Percentiles rank a stretch among this genome's conserved stretches.
These are phyloP conservation scores for Diachasmimorpha longicaudata DNA, from an alignment of 1,140 invertebrate genomes.

Conservation along the genomic window DNA sequence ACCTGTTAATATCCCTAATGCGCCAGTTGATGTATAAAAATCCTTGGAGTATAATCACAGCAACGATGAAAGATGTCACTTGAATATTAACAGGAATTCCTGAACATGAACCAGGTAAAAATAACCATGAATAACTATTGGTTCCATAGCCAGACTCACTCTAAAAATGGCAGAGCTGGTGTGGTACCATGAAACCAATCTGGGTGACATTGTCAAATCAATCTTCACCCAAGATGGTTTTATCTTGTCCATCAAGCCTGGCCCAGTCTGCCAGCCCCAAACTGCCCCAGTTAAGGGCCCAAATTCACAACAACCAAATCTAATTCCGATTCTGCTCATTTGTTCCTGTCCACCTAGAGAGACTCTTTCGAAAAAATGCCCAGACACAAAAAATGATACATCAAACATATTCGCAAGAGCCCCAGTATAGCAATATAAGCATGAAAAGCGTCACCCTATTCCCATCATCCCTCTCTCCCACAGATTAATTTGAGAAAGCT, in stretches of 20 bases:
- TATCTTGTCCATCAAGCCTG: too few species aligned
- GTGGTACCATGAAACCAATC: too few species aligned
- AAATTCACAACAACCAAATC: too few species aligned
- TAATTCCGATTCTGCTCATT: too few species aligned
- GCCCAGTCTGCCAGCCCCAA: too few species aligned
- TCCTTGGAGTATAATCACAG: background rate
- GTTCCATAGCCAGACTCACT: background rate
- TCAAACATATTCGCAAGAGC: too few species aligned
- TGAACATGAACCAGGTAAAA: background rate
- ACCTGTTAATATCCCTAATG: constrained; percentile 20
- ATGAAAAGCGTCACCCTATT: background rate
- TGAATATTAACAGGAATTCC: background rate
- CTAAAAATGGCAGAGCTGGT: background rate
- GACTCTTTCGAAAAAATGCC: too few species aligned
- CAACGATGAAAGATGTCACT: background rate
- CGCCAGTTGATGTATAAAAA: background rate
- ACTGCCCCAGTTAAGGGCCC: too few species aligned
- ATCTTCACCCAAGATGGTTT: too few species aligned
- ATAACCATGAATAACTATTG: background rate
- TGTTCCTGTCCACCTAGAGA: too few species aligned
- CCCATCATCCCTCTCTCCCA: background rate
- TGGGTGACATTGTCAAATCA: too few species aligned
- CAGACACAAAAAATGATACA: too few species aligned
- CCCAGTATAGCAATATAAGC: background rate
- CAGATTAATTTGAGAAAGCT: background rate